Base-by-base conservation (phyloP, 2,888 invertebrate genomes). In the Nectonema munidae region DNA sequence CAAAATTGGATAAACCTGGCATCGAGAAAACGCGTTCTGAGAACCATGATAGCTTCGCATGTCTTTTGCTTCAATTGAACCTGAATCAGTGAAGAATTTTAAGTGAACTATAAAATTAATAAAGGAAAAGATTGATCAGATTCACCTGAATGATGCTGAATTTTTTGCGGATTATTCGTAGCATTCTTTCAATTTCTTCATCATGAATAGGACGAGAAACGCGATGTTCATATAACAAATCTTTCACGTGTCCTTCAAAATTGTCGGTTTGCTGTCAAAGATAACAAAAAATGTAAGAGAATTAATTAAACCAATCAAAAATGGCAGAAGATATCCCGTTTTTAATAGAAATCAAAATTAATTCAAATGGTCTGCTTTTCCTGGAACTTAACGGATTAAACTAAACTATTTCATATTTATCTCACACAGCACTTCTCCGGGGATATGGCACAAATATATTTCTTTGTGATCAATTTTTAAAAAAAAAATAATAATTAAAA, bases 181-280 rank as follows among this genome's bases (percentile, higher is more conserved):
- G 83, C 86, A 86, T 86, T 50, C 83, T 68, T 58, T 95, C 89
- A 49, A 99, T 95, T 61, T 99, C 95, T 61, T 68, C 83, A 36
- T 81, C 81, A 40, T 86, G 81, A 50, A 95, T 89, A 39, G 89
- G 89, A 48, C 89, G 65, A 47, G 86, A 89, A 50, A 83, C 72
- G 52, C 77, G 77, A 62, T 89, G 83, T 59, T 89, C 81, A 41
- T 83, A 63, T 45, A 89, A 64, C 48, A 89, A 62, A 58, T 89
- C 89, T 73, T 86, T 77, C 46, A 99, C 95, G 61, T 99, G 95
- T n/a, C 86, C 89, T 42, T 95, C 95, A 60, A 95, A 95, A 63
- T 99, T 89, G 58, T 79, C 81, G 63, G 95, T 95, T n/a, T 89
- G 89, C 66, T 69, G 54, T n/a, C n/a, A n/a, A n/a, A n/a, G n/a